A percentile compares a stretch with the other conserved stretches of the same genome.
Conservation (phyloP, 2,888 invertebrate species). For the Agrochola lychnidis region DNA sequence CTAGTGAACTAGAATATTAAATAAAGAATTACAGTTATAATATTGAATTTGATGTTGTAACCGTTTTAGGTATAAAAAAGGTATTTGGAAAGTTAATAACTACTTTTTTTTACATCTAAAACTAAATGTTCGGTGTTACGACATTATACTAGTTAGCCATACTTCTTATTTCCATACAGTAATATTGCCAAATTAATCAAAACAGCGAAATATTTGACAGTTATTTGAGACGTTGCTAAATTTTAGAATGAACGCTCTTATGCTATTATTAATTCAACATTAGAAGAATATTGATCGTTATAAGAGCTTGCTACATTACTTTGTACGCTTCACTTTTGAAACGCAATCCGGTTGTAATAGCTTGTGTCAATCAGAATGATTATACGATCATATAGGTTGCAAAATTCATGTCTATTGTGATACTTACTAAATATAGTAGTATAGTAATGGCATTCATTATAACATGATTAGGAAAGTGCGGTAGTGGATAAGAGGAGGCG, state of each 20-base stretch:
- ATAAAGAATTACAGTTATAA: too few relatives aligned
- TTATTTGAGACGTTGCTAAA: too few relatives aligned
- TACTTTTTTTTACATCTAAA: too few relatives aligned
- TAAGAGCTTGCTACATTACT: background rate
- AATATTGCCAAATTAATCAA: too few relatives aligned
- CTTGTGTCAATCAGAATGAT: background rate
- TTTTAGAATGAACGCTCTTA: background rate
- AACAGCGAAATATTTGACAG: too few relatives aligned
- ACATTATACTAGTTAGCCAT: too few relatives aligned
- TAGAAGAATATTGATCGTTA: background rate
- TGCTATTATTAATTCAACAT: background rate
- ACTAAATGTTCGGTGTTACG: too few relatives aligned
- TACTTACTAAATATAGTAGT: conserved; percentile 20
- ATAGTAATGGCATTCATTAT: conserved; percentile 9
- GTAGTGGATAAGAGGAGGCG: background rate
- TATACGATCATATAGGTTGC: background rate
- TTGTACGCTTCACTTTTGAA: background rate
- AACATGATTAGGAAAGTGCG: conserved; percentile 6
- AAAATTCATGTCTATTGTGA: conserved; percentile 19
- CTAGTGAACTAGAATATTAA: too few relatives aligned
- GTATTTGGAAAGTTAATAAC: too few relatives aligned
- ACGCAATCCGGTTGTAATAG: background rate
- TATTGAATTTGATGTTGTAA: too few relatives aligned
- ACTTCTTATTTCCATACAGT: too few relatives aligned
- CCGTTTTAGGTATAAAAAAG: too few relatives aligned